These are phyloP conservation scores for Lochmaea crataegi DNA, from an alignment of 2,888 invertebrate species.

Conservation along the genomic window DNA sequence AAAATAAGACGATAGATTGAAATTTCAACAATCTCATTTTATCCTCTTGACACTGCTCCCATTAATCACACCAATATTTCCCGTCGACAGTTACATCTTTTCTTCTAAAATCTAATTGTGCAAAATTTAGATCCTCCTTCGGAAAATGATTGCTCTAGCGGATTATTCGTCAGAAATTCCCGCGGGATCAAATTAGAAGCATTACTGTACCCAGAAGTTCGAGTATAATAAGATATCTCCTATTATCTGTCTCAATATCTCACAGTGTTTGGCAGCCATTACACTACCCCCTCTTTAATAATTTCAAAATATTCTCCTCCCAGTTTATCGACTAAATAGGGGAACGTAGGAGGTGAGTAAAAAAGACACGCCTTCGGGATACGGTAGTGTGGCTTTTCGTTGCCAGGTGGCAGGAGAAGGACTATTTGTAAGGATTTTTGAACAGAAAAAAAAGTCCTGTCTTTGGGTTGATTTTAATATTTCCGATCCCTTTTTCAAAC, in stretches of 20 bases:
- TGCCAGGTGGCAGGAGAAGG: conserved; percentile 45
- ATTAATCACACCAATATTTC: conserved; percentile 6
- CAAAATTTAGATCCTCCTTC: conserved; percentile 45
- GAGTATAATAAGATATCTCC: conserved; percentile 64
- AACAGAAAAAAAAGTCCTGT: too few species aligned
- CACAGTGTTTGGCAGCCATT: conserved; percentile 64
- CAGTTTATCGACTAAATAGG: conserved; percentile 44
- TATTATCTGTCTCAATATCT: conserved; percentile 63
- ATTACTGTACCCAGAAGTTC: conserved; percentile 62
- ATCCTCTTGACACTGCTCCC: not conserved
- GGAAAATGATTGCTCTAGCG: conserved; percentile 50
- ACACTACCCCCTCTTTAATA: conserved; percentile 60
- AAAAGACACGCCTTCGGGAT: conserved; percentile 42
- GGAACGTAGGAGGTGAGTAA: conserved; percentile 47
- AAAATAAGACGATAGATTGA: too few species aligned
- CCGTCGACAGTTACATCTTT: conserved; percentile 24
- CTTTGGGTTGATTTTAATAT: not conserved
- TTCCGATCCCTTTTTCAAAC: too few species aligned
- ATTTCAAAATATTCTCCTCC: conserved; percentile 58
- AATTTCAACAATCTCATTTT: not conserved
- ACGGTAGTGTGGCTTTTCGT: conserved; percentile 30
- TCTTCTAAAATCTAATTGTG: conserved; percentile 40
- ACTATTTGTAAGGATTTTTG: conserved; percentile 15
- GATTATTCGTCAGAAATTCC: conserved; percentile 55
- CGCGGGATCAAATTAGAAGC: conserved; percentile 64